A percentile compares a stretch with the other conserved stretches of the same genome.
phyloP scores from a whole-genome alignment of 2,888 invertebrate species.

The Phengaris alcon region DNA sequence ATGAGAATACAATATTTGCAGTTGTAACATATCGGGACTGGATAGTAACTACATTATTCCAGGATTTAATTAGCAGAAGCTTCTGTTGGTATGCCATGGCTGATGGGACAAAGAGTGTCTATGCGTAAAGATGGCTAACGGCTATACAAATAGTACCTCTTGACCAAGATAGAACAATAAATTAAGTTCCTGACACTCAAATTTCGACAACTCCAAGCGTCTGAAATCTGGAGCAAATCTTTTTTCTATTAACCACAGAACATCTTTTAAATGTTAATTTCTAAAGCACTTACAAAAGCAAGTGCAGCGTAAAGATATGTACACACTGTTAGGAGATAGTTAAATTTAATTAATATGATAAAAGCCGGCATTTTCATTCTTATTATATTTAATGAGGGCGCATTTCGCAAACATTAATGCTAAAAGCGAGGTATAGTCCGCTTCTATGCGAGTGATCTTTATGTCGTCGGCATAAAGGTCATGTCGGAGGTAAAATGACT shows the following conservation, averaged over 20 bases:
- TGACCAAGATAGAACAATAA: too few relatives aligned
- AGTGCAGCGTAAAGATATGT: conserved; percentile 21
- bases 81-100: too few relatives aligned
- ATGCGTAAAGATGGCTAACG: too few relatives aligned
- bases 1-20: too few relatives aligned
- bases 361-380: conserved; percentile 24
- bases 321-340: conserved; percentile 13
- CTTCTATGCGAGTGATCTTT: not conserved
- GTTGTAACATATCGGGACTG: too few relatives aligned
- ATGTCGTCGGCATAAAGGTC: not conserved
- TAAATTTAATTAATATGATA: conserved; percentile 27
- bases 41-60: too few relatives aligned
- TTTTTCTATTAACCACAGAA: not conserved
- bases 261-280: conserved; percentile 19
- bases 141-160: too few relatives aligned
- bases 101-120: too few relatives aligned
- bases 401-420: conserved; percentile 21
- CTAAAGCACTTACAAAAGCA: not conserved
- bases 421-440: conserved; percentile 10
- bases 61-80: too few relatives aligned
- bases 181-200: not conserved
- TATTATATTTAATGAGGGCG: conserved; percentile 28
- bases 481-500: not conserved
- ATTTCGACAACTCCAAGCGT: not conserved
- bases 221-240: not conserved